phyloP scores from a whole-genome alignment of 2,888 invertebrate species.

The Calliopum simillimum region DNA sequence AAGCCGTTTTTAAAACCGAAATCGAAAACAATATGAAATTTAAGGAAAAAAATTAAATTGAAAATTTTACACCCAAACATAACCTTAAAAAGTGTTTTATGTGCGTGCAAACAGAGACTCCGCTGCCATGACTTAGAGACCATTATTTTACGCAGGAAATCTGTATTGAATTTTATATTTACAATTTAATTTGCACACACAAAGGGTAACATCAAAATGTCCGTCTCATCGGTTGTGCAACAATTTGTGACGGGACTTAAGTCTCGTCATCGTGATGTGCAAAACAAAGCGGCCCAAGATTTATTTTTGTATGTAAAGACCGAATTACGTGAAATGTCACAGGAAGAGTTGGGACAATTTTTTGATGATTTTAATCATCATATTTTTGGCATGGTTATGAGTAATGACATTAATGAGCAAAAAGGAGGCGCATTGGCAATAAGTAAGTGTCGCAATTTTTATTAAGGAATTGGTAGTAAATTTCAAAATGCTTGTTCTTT shows the following conservation, averaged over 20 bases:
- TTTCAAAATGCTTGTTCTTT: slow-evolving; percentile 49
- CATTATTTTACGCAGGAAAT: no score
- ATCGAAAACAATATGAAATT: slow-evolving; percentile 6
- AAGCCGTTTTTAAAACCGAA: not conserved
- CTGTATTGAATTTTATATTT: no score
- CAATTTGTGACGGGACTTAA: slow-evolving; percentile 89
- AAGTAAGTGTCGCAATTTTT: slow-evolving; percentile 68
- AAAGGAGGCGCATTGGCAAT: slow-evolving; percentile 97
- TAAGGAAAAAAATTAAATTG: not conserved
- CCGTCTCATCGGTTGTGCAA: slow-evolving; percentile 73
- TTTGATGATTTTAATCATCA: slow-evolving; percentile 96
- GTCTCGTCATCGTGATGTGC: slow-evolving; percentile 86
- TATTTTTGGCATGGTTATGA: slow-evolving; percentile 96
- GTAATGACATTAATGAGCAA: slow-evolving; percentile 91
- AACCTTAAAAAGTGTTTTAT: slow-evolving; percentile 9
- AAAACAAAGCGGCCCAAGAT: slow-evolving; percentile 89
- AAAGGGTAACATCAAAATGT: slow-evolving; percentile 53
- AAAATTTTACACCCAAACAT: slow-evolving; percentile 1
- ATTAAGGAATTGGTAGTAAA: not conserved
- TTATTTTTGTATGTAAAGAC: slow-evolving; percentile 91
- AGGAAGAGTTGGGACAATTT: slow-evolving; percentile 90
- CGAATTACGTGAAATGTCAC: slow-evolving; percentile 88
- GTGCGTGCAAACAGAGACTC: not conserved
- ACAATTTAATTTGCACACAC: no score
- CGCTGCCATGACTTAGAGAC: not conserved